Conservation (phyloP, 37 sponge, comb jelly and placozoan genomes). For the Ephydatia muelleri region DNA sequence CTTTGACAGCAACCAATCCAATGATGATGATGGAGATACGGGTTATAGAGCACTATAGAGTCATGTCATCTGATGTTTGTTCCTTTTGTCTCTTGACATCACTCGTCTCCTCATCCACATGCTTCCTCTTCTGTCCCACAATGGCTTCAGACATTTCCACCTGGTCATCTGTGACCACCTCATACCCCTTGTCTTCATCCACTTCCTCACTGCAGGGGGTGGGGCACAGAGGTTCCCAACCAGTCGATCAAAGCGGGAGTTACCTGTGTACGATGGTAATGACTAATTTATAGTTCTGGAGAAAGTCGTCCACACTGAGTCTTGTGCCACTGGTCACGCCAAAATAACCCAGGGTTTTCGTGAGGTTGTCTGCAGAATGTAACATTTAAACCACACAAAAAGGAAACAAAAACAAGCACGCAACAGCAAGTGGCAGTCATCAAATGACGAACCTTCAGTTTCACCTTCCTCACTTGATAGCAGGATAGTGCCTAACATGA, state of each 20-base stretch:
- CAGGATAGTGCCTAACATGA: slow-evolving; percentile 81
- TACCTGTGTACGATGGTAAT: slow-evolving; percentile 79
- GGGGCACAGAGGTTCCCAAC: neutral
- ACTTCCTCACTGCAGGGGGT: slow-evolving; percentile 24
- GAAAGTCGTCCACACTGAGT: slow-evolving; percentile 92
- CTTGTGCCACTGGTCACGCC: slow-evolving; percentile 68
- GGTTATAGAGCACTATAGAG: too few relatives aligned
- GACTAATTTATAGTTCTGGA: slow-evolving; percentile 88
- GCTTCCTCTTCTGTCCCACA: too few relatives aligned
- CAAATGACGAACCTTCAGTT: slow-evolving; percentile 72
- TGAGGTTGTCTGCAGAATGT: slow-evolving; percentile 63
- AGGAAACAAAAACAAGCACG: too few relatives aligned
- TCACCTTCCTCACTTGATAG: slow-evolving; percentile 97
- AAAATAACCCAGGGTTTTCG: slow-evolving; percentile 68
- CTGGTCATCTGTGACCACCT: slow-evolving; percentile 25
- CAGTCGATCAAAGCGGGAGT: neutral
- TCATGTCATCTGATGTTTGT: too few relatives aligned
- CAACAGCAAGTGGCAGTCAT: too few relatives aligned
- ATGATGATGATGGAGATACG: too few relatives aligned
- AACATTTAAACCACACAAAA: too few relatives aligned
- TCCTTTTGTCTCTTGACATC: too few relatives aligned
- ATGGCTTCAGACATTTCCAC: too few relatives aligned
- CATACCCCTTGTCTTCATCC: slow-evolving; percentile 67
- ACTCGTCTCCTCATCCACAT: too few relatives aligned
- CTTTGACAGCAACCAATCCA: too few relatives aligned